These are phyloP conservation scores for Dipus sagitta DNA, from an alignment of 2,797 vertebrate genomes.

Conservation along the genomic window DNA sequence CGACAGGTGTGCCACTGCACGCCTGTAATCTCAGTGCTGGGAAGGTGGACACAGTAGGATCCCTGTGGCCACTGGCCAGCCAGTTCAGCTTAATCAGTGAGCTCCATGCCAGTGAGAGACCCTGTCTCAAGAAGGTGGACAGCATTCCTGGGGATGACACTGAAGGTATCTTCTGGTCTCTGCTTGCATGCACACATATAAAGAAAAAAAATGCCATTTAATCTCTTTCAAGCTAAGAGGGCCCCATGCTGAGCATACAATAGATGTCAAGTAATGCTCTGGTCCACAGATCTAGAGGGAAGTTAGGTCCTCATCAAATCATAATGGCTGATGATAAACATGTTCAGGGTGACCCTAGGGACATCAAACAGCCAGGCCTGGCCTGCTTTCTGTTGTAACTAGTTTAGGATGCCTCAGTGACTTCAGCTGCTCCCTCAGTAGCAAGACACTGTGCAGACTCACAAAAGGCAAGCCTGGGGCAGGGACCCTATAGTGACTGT, in stretches of 20 bases:
- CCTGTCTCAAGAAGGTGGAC: too few relatives aligned
- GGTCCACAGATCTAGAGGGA: neutral
- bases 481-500: too few relatives aligned
- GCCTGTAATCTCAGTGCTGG: too few relatives aligned
- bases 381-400: neutral
- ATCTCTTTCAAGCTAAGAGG: neutral
- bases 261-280: neutral
- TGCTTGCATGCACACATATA: neutral
- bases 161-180: too few relatives aligned
- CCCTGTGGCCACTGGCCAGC: too few relatives aligned
- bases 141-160: too few relatives aligned
- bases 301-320: neutral
- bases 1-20: too few relatives aligned
- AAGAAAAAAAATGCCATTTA: neutral
- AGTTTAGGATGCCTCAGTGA: neutral
- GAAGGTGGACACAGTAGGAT: too few relatives aligned
- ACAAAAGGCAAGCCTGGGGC: too few relatives aligned
- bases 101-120: too few relatives aligned
- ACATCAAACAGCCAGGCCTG: neutral
- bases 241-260: neutral
- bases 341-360: neutral
- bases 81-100: too few relatives aligned
- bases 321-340: neutral
- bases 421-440: too few relatives aligned
- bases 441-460: neutral